phyloP scores from a whole-genome alignment of 1,140 invertebrate genomes.

The Pogonognathellus flavescens region DNA sequence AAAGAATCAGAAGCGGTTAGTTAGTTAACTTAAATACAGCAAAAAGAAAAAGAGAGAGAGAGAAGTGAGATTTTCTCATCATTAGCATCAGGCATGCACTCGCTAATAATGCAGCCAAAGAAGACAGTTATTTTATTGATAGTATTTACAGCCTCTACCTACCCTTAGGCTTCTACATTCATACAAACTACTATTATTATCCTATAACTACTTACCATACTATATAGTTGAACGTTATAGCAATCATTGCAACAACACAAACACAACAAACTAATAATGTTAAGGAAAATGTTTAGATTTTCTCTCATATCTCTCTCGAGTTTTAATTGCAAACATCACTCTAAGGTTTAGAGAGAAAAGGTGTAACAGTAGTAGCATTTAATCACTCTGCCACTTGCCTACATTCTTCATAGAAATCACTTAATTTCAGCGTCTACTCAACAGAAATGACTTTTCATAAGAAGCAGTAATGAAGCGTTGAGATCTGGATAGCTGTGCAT shows the following conservation, averaged over 20 bases:
- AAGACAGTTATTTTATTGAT: not conserved
- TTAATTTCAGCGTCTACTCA: too few species aligned
- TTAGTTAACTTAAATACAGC: conserved; percentile 30
- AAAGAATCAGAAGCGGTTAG: conserved; percentile 30
- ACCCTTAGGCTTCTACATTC: too few species aligned
- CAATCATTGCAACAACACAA: not conserved
- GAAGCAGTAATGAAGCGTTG: too few species aligned
- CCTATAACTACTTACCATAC: not conserved
- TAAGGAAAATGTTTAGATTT: conserved; percentile 3
- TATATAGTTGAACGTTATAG: not conserved
- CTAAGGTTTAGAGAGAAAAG: not conserved
- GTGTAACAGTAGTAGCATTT: too few species aligned
- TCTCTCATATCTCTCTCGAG: conserved; percentile 19
- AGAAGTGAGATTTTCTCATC: conserved; percentile 42
- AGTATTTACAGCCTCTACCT: not conserved
- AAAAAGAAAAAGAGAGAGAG: not conserved
- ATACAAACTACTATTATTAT: too few species aligned
- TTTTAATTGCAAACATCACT: conserved; percentile 23
- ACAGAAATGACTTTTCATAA: too few species aligned
- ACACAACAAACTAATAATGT: not conserved
- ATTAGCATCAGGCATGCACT: conserved; percentile 18
- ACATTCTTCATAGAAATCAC: too few species aligned
- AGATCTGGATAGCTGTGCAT: too few species aligned
- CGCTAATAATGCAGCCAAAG: not conserved
- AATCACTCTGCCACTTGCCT: too few species aligned